phyloP scores from a whole-genome alignment of 2,797 vertebrate genomes.

The Garrulus glandarius region DNA sequence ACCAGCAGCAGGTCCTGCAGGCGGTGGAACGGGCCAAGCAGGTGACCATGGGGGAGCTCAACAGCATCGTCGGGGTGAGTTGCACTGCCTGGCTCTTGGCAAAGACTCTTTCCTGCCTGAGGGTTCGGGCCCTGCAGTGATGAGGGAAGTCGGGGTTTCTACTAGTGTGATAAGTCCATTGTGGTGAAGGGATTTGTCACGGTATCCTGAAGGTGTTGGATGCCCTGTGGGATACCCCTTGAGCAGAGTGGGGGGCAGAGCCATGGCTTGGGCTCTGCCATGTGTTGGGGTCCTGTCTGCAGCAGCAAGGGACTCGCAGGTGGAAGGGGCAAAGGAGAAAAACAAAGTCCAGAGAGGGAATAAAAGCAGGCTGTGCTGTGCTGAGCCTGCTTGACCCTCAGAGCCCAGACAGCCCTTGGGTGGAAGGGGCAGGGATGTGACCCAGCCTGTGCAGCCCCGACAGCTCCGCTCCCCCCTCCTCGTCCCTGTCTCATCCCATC shows the following conservation, averaged over 20 bases:
- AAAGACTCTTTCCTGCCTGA: not conserved
- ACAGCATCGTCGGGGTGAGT: slow-evolving; percentile 89
- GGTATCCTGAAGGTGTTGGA: accelerated
- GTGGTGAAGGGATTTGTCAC: not conserved
- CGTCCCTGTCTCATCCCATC: not conserved
- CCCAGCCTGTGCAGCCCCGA: not conserved
- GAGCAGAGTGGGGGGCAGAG: not conserved
- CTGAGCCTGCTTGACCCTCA: not conserved
- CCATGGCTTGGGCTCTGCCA: accelerated
- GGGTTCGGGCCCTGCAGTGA: accelerated
- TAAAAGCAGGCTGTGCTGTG: not conserved
- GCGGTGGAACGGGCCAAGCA: slow-evolving; percentile 85
- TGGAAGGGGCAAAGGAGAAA: not conserved
- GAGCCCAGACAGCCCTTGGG: not conserved
- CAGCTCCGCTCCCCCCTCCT: not conserved
- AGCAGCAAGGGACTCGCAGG: accelerated
- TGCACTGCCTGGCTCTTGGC: accelerated
- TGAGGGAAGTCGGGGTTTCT: not conserved
- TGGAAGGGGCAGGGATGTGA: not conserved
- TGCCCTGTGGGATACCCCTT: not conserved
- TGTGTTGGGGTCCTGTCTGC: accelerated
- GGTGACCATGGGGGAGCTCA: slow-evolving; percentile 84
- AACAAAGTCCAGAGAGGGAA: not conserved
- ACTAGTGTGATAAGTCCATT: accelerated
- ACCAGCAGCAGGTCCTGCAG: slow-evolving; percentile 86